These are phyloP conservation scores for Himalopsyche tibetana DNA, from an alignment of 2,888 invertebrate genomes.

Conservation along the genomic window DNA sequence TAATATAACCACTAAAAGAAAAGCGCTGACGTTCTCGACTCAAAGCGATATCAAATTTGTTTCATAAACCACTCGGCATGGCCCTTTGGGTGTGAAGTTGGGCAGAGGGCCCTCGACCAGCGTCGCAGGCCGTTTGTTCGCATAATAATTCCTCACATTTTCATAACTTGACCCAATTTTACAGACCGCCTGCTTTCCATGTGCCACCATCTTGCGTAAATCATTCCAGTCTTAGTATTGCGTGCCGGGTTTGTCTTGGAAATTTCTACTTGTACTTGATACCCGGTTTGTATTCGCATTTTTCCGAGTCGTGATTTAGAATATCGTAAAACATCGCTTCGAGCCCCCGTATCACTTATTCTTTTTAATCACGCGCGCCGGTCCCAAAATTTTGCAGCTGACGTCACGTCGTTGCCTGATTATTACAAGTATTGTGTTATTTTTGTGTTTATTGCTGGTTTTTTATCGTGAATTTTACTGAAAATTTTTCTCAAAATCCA, in stretches of 20 bases:
- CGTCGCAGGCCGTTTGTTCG: slow-evolving; percentile 23
- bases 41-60: slow-evolving; percentile 19
- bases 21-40: slow-evolving; percentile 5
- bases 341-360: slow-evolving; percentile 45
- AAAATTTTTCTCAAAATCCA: background rate
- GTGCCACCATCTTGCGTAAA: slow-evolving; percentile 59
- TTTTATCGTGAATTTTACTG: slow-evolving; percentile 8
- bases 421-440: background rate
- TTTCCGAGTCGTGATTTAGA: slow-evolving; percentile 57
- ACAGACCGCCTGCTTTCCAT: slow-evolving; percentile 43
- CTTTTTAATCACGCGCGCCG: slow-evolving; percentile 52
- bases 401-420: slow-evolving; percentile 31
- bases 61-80: slow-evolving; percentile 32
- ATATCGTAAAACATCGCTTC: slow-evolving; percentile 56
- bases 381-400: slow-evolving; percentile 8
- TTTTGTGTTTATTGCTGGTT: slow-evolving; percentile 6
- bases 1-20: background rate
- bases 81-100: slow-evolving; percentile 22
- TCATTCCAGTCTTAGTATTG: slow-evolving; percentile 62
- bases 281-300: slow-evolving; percentile 48
- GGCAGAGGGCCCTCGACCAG: slow-evolving; percentile 20
- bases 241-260: slow-evolving; percentile 60
- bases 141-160: slow-evolving; percentile 52
- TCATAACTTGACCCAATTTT: slow-evolving; percentile 58
- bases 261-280: slow-evolving; percentile 56